Conservation (phyloP, 2,113 vertebrate species). For the Cettia cetti region DNA sequence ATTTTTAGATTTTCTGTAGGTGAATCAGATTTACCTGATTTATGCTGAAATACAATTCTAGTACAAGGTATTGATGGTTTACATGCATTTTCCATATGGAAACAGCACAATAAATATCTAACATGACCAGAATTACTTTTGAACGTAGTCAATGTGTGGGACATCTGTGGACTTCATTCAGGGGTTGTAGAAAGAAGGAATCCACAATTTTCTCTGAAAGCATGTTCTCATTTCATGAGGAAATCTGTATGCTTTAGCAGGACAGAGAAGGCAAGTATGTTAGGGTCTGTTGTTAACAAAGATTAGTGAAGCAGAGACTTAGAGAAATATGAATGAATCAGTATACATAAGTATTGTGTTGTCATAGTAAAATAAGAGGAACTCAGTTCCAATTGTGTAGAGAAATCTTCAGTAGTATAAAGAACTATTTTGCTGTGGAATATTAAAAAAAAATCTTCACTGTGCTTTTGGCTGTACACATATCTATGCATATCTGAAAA, state of each 20-base stretch:
- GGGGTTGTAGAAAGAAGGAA: background rate
- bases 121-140: background rate
- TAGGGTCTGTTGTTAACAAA: background rate
- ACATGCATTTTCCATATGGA: background rate
- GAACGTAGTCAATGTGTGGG: background rate
- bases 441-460: background rate
- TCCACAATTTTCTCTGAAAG: background rate
- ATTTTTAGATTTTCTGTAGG: background rate
- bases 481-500: background rate
- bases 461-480: background rate
- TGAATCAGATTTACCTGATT: background rate
- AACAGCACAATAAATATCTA: background rate
- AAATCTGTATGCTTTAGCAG: background rate
- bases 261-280: background rate
- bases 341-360: background rate
- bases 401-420: background rate
- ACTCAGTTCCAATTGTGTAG: background rate
- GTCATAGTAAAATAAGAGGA: background rate
- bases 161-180: background rate
- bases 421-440: background rate
- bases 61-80: background rate
- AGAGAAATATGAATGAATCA: background rate
- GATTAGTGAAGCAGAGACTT: background rate
- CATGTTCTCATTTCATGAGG: background rate
- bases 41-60: background rate